Base-by-base conservation (phyloP, 2,113 vertebrate species). In the Lasiurus borealis region DNA sequence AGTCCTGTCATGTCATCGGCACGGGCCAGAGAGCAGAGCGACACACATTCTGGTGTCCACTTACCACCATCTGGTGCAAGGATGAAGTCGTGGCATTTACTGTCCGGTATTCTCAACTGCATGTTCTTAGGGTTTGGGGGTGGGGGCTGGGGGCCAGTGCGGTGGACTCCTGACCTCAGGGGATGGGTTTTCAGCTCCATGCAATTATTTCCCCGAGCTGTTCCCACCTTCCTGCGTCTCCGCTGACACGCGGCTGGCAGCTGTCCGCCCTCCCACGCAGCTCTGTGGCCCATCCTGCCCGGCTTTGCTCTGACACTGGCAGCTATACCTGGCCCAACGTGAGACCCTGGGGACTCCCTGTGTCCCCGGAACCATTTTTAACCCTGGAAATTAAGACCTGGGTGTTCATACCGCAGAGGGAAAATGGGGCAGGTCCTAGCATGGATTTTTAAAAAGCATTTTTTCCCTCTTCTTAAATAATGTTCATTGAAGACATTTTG, bases 401-500 rank as follows among this genome's bases (percentile, higher is more conserved):
- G 66, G 19, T 78, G 15, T 71, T 73, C 50, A 50, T 46, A 5
- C 11, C 12, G 48, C 64, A 80, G 66, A 81, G 40, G 50, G 50
- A 82, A 91, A 91, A 71, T 57, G 57, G 52, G 89, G 66, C 71
- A 75, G 54, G 18, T 36, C 52, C 90, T 75, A 54, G 71, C 8
- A 76, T 3, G 81, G 89, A 59, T 64, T 88, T 91, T 62, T 25
- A 4, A 78, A 76, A 91, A 91, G 62, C n/a, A 46, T 54, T 85
- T 91, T 77, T 68, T 85, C 75, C 40, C 31, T 92, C 16, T 73
- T 80, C 92, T 82, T 7, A 23, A 73, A 87, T 75, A 91, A 40
- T 34, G 31, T 75, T 83, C 23, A 13, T 19, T 75, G 71, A 71
- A 93, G 86, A 59, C 31, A 76, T 13, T 94, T 78, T 71, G 64